Evolutionary conservation across 2,797 vertebrate genomes (phyloP).

Genomic region (Poeciliopsis paucimaculata): DNA sequence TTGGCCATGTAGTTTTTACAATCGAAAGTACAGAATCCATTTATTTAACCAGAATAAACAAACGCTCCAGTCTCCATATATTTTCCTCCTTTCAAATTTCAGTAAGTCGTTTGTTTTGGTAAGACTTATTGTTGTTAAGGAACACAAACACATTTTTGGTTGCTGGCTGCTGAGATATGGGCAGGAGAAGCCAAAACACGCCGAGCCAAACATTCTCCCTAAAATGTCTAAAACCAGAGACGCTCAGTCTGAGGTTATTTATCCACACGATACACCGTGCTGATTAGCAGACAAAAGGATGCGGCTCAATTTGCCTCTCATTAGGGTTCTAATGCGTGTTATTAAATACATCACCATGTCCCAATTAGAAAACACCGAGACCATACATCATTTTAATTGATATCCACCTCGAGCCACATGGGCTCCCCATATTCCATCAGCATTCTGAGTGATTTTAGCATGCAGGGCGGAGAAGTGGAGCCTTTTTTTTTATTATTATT

Average conservation of each 20-base stretch:
- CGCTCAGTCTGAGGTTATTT: slow-evolving; percentile 64
- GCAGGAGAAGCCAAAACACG: slow-evolving; percentile 8
- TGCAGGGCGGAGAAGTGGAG: slow-evolving; percentile 29
- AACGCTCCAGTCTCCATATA: neutral
- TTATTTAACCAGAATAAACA: neutral
- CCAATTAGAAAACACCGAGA: slow-evolving; percentile 80
- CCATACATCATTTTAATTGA: slow-evolving; percentile 86
- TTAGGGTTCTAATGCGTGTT: slow-evolving; percentile 82
- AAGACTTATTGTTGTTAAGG: slow-evolving; percentile 9
- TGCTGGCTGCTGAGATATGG: slow-evolving; percentile 14
- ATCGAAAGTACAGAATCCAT: neutral
- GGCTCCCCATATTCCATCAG: slow-evolving; percentile 65
- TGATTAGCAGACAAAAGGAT: slow-evolving; percentile 78
- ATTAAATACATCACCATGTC: slow-evolving; percentile 85
- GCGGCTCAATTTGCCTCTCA: slow-evolving; percentile 82
- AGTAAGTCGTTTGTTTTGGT: slow-evolving; percentile 2
- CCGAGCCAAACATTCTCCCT: slow-evolving; percentile 33
- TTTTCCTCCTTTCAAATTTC: neutral
- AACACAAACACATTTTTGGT: slow-evolving; percentile 9
- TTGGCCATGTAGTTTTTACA: neutral
- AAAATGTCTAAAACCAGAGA: slow-evolving; percentile 34
- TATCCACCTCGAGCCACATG: slow-evolving; percentile 75
- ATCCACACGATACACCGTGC: slow-evolving; percentile 61
- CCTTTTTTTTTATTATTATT: slow-evolving; percentile 33
- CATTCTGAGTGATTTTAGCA: slow-evolving; percentile 70